Percentiles rank a stretch among this genome's conserved stretches.
These are phyloP conservation scores for Habroteleia sp. DNA, from an alignment of 2,888 invertebrate genomes.

Conservation along the genomic window DNA sequence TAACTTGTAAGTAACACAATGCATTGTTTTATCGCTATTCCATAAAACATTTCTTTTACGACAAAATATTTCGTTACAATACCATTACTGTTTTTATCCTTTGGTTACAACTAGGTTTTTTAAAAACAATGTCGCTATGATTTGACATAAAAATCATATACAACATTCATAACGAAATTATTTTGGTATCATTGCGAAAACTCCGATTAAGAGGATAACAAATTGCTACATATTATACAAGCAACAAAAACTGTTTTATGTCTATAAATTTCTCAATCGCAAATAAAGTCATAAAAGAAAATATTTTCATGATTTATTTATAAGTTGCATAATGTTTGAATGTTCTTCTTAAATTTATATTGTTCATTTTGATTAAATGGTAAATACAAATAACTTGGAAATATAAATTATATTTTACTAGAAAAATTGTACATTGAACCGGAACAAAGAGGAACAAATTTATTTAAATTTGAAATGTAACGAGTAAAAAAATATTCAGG, in stretches of 20 bases:
- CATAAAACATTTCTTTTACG: too few relatives aligned
- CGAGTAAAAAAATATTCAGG: constrained; percentile 25
- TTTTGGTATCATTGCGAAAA: too few relatives aligned
- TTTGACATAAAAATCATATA: too few relatives aligned
- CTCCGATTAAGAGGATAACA: too few relatives aligned
- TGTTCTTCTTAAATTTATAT: neutral
- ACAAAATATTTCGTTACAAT: too few relatives aligned
- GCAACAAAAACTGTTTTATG: constrained; percentile 29
- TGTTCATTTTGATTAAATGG: constrained; percentile 7
- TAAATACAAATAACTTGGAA: neutral
- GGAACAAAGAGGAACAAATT: constrained; percentile 23
- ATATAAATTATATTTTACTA: constrained; percentile 1
- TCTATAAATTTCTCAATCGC: constrained; percentile 17
- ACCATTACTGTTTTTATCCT: too few relatives aligned
- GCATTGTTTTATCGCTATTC: too few relatives aligned
- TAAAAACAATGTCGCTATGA: too few relatives aligned
- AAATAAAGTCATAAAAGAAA: constrained; percentile 33
- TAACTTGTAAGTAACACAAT: too few relatives aligned
- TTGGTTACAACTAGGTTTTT: too few relatives aligned
- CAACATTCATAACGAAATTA: too few relatives aligned
- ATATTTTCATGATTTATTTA: constrained; percentile 23
- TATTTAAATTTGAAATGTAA: constrained; percentile 24
- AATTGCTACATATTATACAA: too few relatives aligned
- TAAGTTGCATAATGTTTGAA: constrained; percentile 9
- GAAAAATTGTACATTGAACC: neutral